Conservation (phyloP, 2,888 invertebrate species). For the Ectemnius cavifrons region DNA sequence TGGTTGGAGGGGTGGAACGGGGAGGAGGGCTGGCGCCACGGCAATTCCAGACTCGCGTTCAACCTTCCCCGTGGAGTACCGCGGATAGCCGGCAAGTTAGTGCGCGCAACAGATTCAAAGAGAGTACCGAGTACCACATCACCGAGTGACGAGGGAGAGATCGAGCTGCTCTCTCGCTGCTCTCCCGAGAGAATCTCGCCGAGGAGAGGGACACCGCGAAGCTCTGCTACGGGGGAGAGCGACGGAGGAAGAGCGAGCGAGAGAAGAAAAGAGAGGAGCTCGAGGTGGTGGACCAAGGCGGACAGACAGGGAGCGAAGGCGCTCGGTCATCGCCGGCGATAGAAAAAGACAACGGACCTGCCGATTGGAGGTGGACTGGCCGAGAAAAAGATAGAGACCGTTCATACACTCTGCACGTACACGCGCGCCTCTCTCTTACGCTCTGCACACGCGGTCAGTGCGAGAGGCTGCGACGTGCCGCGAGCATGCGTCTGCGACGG, state of each 20-base stretch:
- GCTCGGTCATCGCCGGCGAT: slow-evolving; percentile 8
- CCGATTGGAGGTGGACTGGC: slow-evolving; percentile 14
- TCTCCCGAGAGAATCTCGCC: too few relatives aligned
- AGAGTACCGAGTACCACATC: slow-evolving; percentile 41
- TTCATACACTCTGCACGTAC: neutral
- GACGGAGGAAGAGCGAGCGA: slow-evolving; percentile 25
- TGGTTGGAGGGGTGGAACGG: slow-evolving; percentile 52
- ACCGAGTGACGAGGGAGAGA: neutral
- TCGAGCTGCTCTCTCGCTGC: too few relatives aligned
- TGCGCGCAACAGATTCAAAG: slow-evolving; percentile 67
- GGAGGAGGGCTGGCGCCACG: slow-evolving; percentile 76
- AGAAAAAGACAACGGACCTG: slow-evolving; percentile 11
- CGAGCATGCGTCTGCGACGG: slow-evolving; percentile 64
- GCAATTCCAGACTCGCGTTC: slow-evolving; percentile 76
- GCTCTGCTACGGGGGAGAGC: slow-evolving; percentile 2
- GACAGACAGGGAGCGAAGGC: slow-evolving; percentile 36
- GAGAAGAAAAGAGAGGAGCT: slow-evolving; percentile 18
- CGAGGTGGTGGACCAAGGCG: neutral
- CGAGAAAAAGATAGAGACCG: slow-evolving; percentile 18
- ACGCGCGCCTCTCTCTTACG: slow-evolving; percentile 59
- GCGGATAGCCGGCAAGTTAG: slow-evolving; percentile 70
- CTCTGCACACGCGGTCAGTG: slow-evolving; percentile 66
- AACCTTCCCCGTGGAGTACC: slow-evolving; percentile 73
- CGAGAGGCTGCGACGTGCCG: slow-evolving; percentile 65
- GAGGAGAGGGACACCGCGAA: too few relatives aligned